Conservation (phyloP, 1,140 invertebrate species). For the Sweltsa coloradensis region DNA sequence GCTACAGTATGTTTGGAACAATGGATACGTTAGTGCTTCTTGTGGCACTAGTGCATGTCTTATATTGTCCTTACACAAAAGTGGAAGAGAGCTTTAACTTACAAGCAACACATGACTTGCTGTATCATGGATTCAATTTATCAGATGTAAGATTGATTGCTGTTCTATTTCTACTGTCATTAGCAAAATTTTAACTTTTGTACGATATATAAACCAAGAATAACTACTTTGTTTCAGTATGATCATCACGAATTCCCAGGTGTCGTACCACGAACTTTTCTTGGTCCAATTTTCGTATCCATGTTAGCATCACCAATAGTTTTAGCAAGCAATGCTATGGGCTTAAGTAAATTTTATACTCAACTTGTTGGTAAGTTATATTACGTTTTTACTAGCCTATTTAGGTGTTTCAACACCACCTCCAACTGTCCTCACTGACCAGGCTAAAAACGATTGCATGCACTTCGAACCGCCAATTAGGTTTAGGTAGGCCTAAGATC, state of each 20-base stretch:
- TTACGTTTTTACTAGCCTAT: conserved; percentile 14
- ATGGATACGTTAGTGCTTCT: conserved; percentile 32
- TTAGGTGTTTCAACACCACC: too few species aligned
- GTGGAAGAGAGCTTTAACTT: conserved; percentile 99
- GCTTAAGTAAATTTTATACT: conserved; percentile 73
- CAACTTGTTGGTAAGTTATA: conserved; percentile 77
- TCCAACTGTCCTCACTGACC: too few species aligned
- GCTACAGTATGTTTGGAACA: too few species aligned
- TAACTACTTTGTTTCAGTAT: conserved; percentile 55
- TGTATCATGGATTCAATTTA: conserved; percentile 77
- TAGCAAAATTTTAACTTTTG: neutral
- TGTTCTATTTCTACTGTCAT: neutral
- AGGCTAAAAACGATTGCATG: too few species aligned
- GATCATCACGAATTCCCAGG: conserved; percentile 98
- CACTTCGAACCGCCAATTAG: too few species aligned
- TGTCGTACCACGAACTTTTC: conserved; percentile 92
- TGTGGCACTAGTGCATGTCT: conserved; percentile 60
- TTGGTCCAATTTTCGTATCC: conserved; percentile 82
- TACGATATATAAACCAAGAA: neutral
- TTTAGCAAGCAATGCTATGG: conserved; percentile 49
- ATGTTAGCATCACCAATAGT: conserved; percentile 65
- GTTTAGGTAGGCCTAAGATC: too few species aligned
- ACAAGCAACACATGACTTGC: conserved; percentile 94
- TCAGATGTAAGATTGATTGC: conserved; percentile 52
- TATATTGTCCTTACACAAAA: conserved; percentile 93